Evolutionary conservation across 1,140 invertebrate species (phyloP), one percentile per base, ranked within the genome.

Genomic region (Acromyrmex echinatior): DNA sequence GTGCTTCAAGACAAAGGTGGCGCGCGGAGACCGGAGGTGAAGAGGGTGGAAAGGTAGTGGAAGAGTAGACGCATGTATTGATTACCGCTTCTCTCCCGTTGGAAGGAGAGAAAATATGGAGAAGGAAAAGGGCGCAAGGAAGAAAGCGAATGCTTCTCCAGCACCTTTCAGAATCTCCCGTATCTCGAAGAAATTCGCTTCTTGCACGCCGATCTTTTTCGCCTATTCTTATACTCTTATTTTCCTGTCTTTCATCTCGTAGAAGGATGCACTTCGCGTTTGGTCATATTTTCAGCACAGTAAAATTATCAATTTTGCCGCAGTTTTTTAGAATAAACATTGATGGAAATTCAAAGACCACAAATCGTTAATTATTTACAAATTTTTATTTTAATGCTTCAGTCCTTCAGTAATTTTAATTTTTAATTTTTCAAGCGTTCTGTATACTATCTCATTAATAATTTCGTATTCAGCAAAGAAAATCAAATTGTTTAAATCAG

Each of bases 31-130:
- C 14, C 70, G 68, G 60, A 51, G 70, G 68, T 45, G 65, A 86
- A 62, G 74, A 87, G 51, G 79, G 21, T 56, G 74, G 62, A 76
- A 90, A 88, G 87, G 62, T 81, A 71, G 66, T 56, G 68, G 62
- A 70, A 73, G 76, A 80, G 81, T 73, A 87, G 88, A 89, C 87
- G 88, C 87, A 68, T 90, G 88, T 91, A 91, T 91, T 91, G 90
- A 91, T 91, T 91, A 87, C 87, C 68, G 63, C 76, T 76, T 14
- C 85, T 76, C 39, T 74, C 14, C 21, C 21, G 70, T 62, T 63
- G 56, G 51, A 14, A 81, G 66, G 39, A 84, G 39, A 60, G 65
- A 82, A 81, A 80, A 49, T 62, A 53, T 18, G 73, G 39, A 39
- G 49, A 63, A 71, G 45, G 53, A 58, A 39, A 81, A 68, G 49